Percentiles rank a stretch among this genome's conserved stretches.
phyloP scores from a whole-genome alignment of 2,113 vertebrate genomes.

The Lynx canadensis region DNA sequence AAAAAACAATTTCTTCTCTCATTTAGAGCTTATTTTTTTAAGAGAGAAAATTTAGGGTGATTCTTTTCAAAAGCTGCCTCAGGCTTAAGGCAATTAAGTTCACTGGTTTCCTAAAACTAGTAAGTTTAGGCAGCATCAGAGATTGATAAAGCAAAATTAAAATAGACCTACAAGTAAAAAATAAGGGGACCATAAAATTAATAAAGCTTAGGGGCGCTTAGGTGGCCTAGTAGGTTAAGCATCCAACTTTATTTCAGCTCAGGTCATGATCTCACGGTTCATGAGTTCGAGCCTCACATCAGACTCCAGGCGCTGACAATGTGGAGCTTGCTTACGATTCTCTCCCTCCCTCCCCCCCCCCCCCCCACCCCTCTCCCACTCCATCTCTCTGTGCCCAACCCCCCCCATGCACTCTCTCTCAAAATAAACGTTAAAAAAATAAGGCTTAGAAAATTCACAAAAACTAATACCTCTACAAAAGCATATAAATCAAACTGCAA shows the following conservation, averaged over 20 bases:
- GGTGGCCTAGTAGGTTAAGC: neutral
- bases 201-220: neutral
- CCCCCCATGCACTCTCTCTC: no score
- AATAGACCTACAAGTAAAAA: constrained; percentile 19
- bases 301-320: neutral
- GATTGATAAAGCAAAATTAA: constrained; percentile 26
- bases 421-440: no score
- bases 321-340: neutral
- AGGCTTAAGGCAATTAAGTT: neutral
- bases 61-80: constrained; percentile 25
- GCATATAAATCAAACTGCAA: neutral
- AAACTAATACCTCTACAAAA: neutral
- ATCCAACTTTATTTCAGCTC: neutral
- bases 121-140: neutral
- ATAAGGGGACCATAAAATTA: neutral
- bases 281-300: neutral
- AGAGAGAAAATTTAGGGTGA: constrained; percentile 13
- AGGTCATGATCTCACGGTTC: neutral
- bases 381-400: neutral
- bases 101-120: constrained; percentile 18
- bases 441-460: neutral
- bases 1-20: neutral
- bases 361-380: neutral
- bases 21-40: constrained; percentile 37
- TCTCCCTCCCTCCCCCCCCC: neutral